Conservation (phyloP, 1,140 invertebrate species). For the Aricia agestis region DNA sequence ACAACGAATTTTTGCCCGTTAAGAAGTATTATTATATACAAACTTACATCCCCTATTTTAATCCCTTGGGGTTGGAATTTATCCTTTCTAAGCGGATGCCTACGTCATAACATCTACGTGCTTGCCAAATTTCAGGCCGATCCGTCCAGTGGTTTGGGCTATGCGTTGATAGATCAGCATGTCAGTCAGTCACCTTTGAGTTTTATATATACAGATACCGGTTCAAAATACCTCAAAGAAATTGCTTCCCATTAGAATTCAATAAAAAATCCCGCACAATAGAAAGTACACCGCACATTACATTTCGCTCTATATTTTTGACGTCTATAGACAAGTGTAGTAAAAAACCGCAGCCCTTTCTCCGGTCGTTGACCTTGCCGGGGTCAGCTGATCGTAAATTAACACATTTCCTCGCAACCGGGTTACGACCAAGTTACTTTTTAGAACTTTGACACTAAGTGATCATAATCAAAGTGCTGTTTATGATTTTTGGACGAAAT, state of each 20-base stretch:
- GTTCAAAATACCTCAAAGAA: not conserved
- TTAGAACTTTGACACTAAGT: not conserved
- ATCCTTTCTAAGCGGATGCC: too few species aligned
- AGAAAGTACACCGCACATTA: not conserved
- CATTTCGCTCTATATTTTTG: not conserved
- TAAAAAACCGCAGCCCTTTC: conserved; percentile 36
- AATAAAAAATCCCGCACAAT: not conserved
- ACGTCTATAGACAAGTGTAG: not conserved
- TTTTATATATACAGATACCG: too few species aligned
- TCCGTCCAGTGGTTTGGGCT: too few species aligned
- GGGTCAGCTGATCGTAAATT: conserved; percentile 36
- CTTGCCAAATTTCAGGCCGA: too few species aligned
- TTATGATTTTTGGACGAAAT: not conserved
- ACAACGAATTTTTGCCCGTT: too few species aligned
- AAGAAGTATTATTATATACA: too few species aligned
- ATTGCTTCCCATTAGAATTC: not conserved
- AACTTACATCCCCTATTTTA: too few species aligned
- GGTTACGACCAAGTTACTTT: conserved; percentile 1
- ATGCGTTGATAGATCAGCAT: too few species aligned
- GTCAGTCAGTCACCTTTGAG: too few species aligned
- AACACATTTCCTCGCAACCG: conserved; percentile 14
- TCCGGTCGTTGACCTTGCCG: conserved; percentile 51
- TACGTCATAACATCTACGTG: too few species aligned
- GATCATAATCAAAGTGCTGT: not conserved
- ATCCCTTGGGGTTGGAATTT: too few species aligned